phyloP scores from a whole-genome alignment of 1,140 invertebrate genomes.

The Drosophila triauraria region DNA sequence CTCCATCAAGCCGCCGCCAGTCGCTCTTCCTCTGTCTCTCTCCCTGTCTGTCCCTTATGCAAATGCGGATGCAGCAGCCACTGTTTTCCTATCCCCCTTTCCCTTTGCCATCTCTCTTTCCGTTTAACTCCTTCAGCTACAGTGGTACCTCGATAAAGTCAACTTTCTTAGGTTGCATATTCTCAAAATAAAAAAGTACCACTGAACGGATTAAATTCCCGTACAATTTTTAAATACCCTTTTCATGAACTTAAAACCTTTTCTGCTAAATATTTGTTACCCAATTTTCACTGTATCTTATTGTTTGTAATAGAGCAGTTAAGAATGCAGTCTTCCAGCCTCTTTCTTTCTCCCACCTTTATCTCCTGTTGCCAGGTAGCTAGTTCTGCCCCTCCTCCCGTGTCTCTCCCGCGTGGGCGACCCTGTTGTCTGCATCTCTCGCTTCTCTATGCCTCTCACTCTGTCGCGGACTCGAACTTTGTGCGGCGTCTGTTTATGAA shows the following conservation, averaged over 20 bases:
- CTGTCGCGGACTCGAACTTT: constrained; percentile 46
- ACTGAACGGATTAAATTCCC: neutral
- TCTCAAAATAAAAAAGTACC: too few relatives aligned
- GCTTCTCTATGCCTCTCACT: neutral
- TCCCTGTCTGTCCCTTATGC: constrained; percentile 25
- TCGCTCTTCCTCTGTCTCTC: neutral
- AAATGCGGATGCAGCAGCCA: constrained; percentile 57
- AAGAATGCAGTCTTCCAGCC: constrained; percentile 53
- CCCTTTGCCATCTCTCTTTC: constrained; percentile 1
- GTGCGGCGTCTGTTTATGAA: constrained; percentile 58
- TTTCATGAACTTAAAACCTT: neutral
- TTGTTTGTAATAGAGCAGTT: constrained; percentile 72
- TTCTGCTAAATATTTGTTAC: neutral
- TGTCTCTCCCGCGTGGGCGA: constrained; percentile 33
- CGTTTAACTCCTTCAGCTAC: constrained; percentile 1
- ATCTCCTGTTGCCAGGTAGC: constrained; percentile 44
- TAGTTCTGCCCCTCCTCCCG: constrained; percentile 2
- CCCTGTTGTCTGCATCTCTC: neutral
- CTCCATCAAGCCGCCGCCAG: constrained; percentile 7
- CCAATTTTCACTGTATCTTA: constrained; percentile 9
- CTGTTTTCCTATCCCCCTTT: constrained; percentile 9
- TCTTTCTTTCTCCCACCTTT: constrained; percentile 29
- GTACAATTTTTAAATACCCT: neutral
- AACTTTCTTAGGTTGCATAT: neutral
- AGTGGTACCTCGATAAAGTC: constrained; percentile 1